These are phyloP conservation scores for Pandemis corylana DNA, from an alignment of 2,888 invertebrate genomes.

Conservation along the genomic window DNA sequence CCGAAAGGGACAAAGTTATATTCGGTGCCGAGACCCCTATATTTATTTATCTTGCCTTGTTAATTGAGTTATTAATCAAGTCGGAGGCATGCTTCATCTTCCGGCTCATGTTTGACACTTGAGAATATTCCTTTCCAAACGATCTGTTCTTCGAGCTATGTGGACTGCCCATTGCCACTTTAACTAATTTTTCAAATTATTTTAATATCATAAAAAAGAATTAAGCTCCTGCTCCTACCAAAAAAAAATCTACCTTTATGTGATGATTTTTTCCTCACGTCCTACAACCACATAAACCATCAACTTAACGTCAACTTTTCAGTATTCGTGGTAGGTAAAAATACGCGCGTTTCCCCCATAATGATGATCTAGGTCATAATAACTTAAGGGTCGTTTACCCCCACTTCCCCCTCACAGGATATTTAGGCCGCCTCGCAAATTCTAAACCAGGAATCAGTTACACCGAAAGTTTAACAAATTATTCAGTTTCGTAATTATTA, in stretches of 20 bases:
- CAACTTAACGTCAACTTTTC: conserved; percentile 7
- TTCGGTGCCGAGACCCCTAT: too few relatives aligned
- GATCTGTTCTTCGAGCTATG: too few relatives aligned
- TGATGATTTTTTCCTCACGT: background rate
- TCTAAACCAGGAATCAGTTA: conserved; percentile 48
- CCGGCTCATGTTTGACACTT: too few relatives aligned
- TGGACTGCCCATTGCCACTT: too few relatives aligned
- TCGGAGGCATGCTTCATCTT: too few relatives aligned
- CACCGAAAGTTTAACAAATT: conserved; percentile 45
- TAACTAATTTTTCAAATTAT: too few relatives aligned
- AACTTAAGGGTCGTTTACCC: conserved; percentile 57
- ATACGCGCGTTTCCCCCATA: conserved; percentile 22
- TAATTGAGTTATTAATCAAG: too few relatives aligned
- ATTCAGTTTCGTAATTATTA: background rate
- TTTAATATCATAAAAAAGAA: too few relatives aligned
- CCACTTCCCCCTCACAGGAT: conserved; percentile 51
- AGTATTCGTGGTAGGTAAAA: conserved; percentile 19
- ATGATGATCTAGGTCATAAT: conserved; percentile 48
- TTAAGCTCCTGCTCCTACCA: too few relatives aligned
- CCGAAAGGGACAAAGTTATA: too few relatives aligned
- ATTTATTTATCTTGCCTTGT: too few relatives aligned
- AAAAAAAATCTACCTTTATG: background rate
- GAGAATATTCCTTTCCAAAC: too few relatives aligned
- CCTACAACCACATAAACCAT: conserved; percentile 16
- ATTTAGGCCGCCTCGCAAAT: conserved; percentile 64